Percentiles rank a stretch among this genome's conserved stretches.
Conservation (phyloP, 2,888 invertebrate species). For the Eucriotettix oculatus region DNA sequence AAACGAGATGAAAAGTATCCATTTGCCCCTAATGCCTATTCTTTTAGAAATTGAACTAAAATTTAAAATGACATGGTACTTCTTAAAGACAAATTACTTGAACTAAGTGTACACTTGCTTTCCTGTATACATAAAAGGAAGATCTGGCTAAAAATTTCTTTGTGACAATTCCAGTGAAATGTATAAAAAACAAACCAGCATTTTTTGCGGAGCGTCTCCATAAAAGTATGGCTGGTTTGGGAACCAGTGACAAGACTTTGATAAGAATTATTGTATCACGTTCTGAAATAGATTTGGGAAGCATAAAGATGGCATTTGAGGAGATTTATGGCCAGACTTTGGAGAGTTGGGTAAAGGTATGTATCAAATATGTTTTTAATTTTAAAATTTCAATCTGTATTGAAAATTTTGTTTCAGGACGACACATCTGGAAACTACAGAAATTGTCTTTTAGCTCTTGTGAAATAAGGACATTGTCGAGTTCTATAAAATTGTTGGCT, state of each 20-base stretch:
- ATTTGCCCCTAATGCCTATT: too few relatives aligned
- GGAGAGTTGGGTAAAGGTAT: conserved; percentile 74
- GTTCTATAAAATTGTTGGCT: too few relatives aligned
- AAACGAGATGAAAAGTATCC: too few relatives aligned
- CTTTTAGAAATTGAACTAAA: too few relatives aligned
- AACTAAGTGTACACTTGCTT: too few relatives aligned
- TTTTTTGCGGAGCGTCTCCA: conserved; percentile 85
- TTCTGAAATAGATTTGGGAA: conserved; percentile 81
- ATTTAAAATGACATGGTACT: too few relatives aligned
- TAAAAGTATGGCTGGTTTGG: conserved; percentile 79
- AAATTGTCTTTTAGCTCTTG: conserved; percentile 71
- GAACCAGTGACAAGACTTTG: conserved; percentile 79
- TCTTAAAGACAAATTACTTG: too few relatives aligned
- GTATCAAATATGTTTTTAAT: conserved; percentile 24
- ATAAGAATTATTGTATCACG: conserved; percentile 84
- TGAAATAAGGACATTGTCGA: too few relatives aligned
- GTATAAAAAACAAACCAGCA: conserved; percentile 76
- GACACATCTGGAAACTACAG: conserved; percentile 90
- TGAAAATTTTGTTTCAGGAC: conserved; percentile 45
- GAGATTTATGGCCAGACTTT: conserved; percentile 65
- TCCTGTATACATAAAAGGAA: too few relatives aligned
- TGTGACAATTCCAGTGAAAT: conserved; percentile 58
- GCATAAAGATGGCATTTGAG: conserved; percentile 80
- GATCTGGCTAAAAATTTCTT: too few relatives aligned
- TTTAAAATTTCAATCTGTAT: too few relatives aligned